Evolutionary conservation across 2,113 vertebrate species (phyloP), one percentile per base, ranked within the genome.

Genomic region (Epinephelus cyanopodus): DNA sequence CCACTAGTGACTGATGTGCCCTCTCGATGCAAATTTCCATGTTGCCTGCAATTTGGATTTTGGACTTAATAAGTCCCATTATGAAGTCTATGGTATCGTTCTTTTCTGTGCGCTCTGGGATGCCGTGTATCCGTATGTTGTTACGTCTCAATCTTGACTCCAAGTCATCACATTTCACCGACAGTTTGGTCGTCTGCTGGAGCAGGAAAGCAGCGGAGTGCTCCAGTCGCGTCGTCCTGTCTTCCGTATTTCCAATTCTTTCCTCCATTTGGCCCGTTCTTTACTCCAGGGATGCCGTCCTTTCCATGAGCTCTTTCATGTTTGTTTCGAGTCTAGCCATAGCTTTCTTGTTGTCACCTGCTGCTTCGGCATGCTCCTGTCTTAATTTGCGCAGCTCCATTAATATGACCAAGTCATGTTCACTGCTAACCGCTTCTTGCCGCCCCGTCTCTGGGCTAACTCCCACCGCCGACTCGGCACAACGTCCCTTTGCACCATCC

Each of bases 291-390:
- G 37, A 66, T 15, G 61, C 1, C 9, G 25, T 77, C 67, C 53
- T 67, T 7, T 77, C 39, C 39, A 58, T 0, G 19, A 58, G 37
- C 18, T 67, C 39, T 37, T 67, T 77, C 17, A 77, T 39, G 11
- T 58, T 23, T 0, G 27, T 62, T 14, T 53, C 15, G 9, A 65
- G 48, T 8, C 73, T 63, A 0, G 25, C 61, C 33, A 76, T 9
- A 4, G 61, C n/a, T 2, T 19, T 76, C 2, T 65, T 65, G 8
- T 76, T 76, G 11, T 65, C 74, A 39, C 25, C 25, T 1, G 10
- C 61, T 4, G 47, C 61, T 17, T 76, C 74, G 12, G 74, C 29
- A 50, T 76, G 73, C 12, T 76, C 74, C 25, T 76, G n/a, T 66
- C 5, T 29, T 29, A 1, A 29, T 29, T 29, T 29, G 29, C 27